Evolutionary conservation across 2,888 invertebrate genomes (phyloP), one percentile per base, ranked within the genome.

Genomic region (Cryptus viduatorius): DNA sequence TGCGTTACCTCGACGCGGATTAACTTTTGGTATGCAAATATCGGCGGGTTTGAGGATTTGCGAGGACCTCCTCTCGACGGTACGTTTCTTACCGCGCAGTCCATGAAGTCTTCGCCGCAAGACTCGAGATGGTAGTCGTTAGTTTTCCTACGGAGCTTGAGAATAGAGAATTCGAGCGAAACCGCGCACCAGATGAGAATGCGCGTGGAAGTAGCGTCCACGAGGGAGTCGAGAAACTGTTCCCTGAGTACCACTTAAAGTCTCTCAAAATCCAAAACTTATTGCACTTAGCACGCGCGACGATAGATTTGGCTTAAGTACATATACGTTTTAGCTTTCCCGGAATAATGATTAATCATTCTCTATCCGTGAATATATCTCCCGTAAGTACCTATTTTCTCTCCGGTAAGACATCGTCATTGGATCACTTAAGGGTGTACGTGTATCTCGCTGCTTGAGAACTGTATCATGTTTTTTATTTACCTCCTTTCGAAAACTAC

Each of bases 1-100:
- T 90, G 88, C 84, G 84, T 81, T 79, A 68, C 53, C 73, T 31
- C 77, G 64, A 78, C 56, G 78, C 75, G 88, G 89, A 91, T 91
- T 90, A 90, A 89, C 88, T 89, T 92, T 91, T 90, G 89, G 82
- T 88, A 90, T 92, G 90, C 89, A 92, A 91, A 92, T 90, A 73
- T 73, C 59, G 85, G 79, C 78, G 69, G 85, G 86, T 65, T 56
- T 31, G 56, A 61, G 87, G 87, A 89, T 90, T 91, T 89, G 88
- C 85, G 89, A 90, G 89, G 84, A 88, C 89, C 89, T 89, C 44
- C 67, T 31, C 37, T 42, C 37, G 72, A 44, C 56, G 37, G 67
- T 72, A 64, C 77, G 79, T 81, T 76, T 80, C 82, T 82, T 64
- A 80, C 16, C 56, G 19, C 42, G 75, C 77, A 75, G 81, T 88